Conservation (phyloP, 2,888 invertebrate genomes). For the Amphipyra tragopoginis region DNA sequence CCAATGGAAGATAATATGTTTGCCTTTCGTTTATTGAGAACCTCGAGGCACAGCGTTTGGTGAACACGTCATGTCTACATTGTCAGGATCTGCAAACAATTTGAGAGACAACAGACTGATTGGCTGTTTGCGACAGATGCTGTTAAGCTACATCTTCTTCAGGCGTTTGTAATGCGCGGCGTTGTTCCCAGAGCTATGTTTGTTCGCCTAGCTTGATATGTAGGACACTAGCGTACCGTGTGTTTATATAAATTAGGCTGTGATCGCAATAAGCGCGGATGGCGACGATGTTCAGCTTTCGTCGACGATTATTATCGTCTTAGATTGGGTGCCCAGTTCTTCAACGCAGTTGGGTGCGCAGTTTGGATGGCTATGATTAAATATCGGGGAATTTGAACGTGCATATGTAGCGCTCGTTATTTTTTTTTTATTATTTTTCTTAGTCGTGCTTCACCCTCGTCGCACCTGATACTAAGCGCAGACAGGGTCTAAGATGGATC, state of each 20-base stretch:
- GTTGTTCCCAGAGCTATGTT: conserved; percentile 6
- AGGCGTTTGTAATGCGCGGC: conserved; percentile 1
- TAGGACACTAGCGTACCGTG: conserved; percentile 3
- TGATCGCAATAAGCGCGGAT: conserved; percentile 21
- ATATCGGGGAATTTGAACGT: too few species aligned
- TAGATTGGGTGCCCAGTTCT: not conserved
- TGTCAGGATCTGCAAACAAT: conserved; percentile 28
- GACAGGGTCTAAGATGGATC: too few species aligned
- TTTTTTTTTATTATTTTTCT: too few species aligned
- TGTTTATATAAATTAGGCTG: conserved; percentile 44
- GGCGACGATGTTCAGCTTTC: conserved; percentile 11
- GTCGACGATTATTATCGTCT: conserved; percentile 18
- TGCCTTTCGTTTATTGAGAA: conserved; percentile 7
- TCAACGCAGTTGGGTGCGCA: too few species aligned
- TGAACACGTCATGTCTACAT: conserved; percentile 13
- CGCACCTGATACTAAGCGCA: too few species aligned
- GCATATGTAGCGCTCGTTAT: too few species aligned
- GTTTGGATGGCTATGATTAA: too few species aligned
- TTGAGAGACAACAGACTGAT: conserved; percentile 29
- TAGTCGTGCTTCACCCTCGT: too few species aligned
- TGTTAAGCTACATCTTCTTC: conserved; percentile 18
- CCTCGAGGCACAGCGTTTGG: not conserved
- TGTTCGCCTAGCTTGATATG: conserved; percentile 1
- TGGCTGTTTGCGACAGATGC: conserved; percentile 28
- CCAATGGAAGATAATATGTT: conserved; percentile 2